Evolutionary conservation across 2,113 vertebrate species (phyloP).

Genomic region (Hippoglossus stenolepis): DNA sequence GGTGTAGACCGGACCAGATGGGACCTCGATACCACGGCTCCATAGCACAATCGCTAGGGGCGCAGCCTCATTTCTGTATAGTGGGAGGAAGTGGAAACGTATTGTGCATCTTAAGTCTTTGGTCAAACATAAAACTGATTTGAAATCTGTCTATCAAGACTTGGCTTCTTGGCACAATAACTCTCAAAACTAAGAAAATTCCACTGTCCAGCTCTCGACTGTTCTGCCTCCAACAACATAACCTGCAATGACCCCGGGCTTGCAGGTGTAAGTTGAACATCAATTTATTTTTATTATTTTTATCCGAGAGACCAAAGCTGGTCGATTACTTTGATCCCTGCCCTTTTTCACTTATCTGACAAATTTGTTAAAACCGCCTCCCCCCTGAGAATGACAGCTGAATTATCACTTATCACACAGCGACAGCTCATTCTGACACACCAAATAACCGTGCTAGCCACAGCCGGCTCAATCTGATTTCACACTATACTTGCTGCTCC

Average conservation of each 20-base stretch:
- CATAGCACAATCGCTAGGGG: too few relatives aligned
- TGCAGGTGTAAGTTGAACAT: neutral
- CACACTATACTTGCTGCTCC: slow-evolving; percentile 38
- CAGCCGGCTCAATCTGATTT: slow-evolving; percentile 54
- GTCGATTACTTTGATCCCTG: slow-evolving; percentile 28
- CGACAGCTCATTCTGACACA: slow-evolving; percentile 57
- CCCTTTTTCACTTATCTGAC: slow-evolving; percentile 28
- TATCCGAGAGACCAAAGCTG: slow-evolving; percentile 9
- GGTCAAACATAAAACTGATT: too few relatives aligned
- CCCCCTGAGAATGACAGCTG: slow-evolving; percentile 60
- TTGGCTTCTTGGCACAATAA: too few relatives aligned
- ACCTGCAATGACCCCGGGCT: neutral
- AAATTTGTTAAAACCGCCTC: slow-evolving; percentile 34
- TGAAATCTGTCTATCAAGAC: too few relatives aligned
- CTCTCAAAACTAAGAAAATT: too few relatives aligned
- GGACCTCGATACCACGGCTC: too few relatives aligned
- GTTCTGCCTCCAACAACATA: neutral
- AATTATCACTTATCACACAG: slow-evolving; percentile 58
- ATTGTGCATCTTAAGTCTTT: too few relatives aligned
- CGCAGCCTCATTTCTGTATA: too few relatives aligned
- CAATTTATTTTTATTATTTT: slow-evolving; percentile 6
- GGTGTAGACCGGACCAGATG: too few relatives aligned
- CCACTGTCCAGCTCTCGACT: too few relatives aligned
- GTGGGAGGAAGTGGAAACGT: too few relatives aligned
- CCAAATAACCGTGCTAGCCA: slow-evolving; percentile 51